Evolutionary conservation across 2,113 vertebrate species (phyloP).

Genomic region (Cephalopholis sonnerati): DNA sequence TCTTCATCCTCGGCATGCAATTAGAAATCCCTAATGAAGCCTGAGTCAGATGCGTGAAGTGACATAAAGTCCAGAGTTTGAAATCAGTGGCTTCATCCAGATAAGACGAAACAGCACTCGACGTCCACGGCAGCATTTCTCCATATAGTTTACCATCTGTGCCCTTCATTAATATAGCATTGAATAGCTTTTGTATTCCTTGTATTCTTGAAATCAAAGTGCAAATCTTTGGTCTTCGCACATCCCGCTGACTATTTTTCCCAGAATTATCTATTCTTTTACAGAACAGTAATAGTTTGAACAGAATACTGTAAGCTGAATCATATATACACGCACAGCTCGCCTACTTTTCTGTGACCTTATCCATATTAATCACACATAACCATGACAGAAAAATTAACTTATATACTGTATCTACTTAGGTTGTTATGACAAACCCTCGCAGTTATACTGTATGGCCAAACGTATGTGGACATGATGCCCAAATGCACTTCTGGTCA

Average conservation of each 20-base stretch:
- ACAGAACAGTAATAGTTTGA: conserved; percentile 17
- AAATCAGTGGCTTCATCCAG: background rate
- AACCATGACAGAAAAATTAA: background rate
- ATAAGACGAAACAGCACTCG: background rate
- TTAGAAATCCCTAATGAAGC: background rate
- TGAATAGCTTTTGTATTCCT: conserved; percentile 15
- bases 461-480: conserved; percentile 16
- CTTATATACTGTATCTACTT: background rate
- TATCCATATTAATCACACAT: background rate
- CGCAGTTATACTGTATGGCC: background rate
- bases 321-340: conserved; percentile 17
- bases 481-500: no score
- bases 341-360: background rate
- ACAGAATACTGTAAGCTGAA: conserved; percentile 35
- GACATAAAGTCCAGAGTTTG: background rate
- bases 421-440: background rate
- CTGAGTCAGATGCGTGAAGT: background rate
- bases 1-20: background rate
- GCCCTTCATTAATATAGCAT: conserved; percentile 44
- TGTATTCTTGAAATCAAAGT: conserved; percentile 15
- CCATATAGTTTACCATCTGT: conserved; percentile 49
- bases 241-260: conserved; percentile 23
- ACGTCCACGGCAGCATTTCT: background rate
- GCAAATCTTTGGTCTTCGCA: background rate
- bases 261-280: conserved; percentile 41